A percentile compares a stretch with the other conserved stretches of the same genome.
Evolutionary conservation across 2,797 vertebrate genomes (phyloP).

Genomic region (Ptychobarbus kaznakovi): DNA sequence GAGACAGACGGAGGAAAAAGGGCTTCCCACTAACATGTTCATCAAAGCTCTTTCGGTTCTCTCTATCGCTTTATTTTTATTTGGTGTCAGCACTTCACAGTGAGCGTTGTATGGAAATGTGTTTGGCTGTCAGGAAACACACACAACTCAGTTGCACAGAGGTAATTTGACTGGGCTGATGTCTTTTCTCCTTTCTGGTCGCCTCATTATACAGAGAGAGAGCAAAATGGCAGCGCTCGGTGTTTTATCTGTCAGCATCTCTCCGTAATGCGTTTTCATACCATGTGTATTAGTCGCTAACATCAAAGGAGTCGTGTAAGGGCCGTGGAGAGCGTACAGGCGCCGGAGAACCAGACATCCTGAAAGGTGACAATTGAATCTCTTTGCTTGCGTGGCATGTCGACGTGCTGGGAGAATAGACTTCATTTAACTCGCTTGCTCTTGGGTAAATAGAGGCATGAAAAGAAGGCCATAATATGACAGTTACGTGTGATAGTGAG

Average conservation of each 20-base stretch:
- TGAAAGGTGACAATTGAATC: constrained; percentile 70
- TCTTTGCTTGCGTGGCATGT: constrained; percentile 60
- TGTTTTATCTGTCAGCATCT: constrained; percentile 70
- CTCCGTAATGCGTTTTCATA: constrained; percentile 62
- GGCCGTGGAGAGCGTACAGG: constrained; percentile 40
- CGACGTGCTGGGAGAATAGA: constrained; percentile 59
- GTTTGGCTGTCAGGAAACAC: constrained; percentile 64
- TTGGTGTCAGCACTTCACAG: constrained; percentile 64
- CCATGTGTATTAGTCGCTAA: constrained; percentile 61
- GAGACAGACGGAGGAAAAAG: constrained; percentile 26
- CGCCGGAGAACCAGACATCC: constrained; percentile 56
- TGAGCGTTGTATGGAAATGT: constrained; percentile 64
- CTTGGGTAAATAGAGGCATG: constrained; percentile 62
- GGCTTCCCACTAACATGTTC: constrained; percentile 59
- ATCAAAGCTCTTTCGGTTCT: constrained; percentile 61
- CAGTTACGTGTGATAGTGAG: constrained; percentile 56
- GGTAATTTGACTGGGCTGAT: constrained; percentile 68
- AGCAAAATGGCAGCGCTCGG: constrained; percentile 55
- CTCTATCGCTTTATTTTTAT: constrained; percentile 44
- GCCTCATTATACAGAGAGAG: constrained; percentile 63
- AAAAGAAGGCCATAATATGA: constrained; percentile 59
- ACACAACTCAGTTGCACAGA: constrained; percentile 54
- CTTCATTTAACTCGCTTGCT: constrained; percentile 60
- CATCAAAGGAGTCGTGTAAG: constrained; percentile 66
- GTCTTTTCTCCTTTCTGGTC: constrained; percentile 59